Evolutionary conservation across 2,888 invertebrate genomes (phyloP), one percentile per base, ranked within the genome.

Genomic region (Leucozona laternaria): DNA sequence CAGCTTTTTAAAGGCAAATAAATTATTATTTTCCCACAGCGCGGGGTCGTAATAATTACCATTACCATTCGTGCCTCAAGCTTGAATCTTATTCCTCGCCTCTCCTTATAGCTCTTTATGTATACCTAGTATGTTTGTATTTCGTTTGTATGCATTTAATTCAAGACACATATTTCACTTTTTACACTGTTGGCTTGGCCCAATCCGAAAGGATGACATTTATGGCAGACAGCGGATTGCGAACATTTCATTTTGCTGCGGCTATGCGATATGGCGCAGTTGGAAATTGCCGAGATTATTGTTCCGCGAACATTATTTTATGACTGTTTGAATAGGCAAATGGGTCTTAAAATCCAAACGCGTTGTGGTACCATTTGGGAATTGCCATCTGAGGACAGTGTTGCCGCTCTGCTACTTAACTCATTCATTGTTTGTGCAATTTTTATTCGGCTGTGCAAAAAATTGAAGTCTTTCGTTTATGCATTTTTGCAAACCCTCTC

Each of bases 1-100:
- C 66, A 57, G 25, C 71, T 40, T 62, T 45, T 62, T 15, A 73
- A 20, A 43, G 17, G 57, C 64, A 50, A 45, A 75, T 82, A 86
- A 86, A 86, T 86, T 75, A 71, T 86, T 86, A 71, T 86, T 82
- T 86, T 86, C 86, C 86, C 86, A 86, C 86, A 86, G 86, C 86
- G 75, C 86, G 70, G 82, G 86, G 75, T 79, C 71, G 75, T 60
- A 82, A 82, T 82, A 86, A 82, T 82, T 86, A 86, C 78, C 57
- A 82, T 82, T 86, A 86, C 78, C 57, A 79, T 78, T 86, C 71
- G 43, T 73, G 81, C 73, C 58, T 48, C 28, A 15, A 75, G 78
- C 73, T 62, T 73, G 43, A 81, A 25, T 60, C 43, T 37, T 20
- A 22, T 50, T 34, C 15, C 37, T 28, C 37, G 4, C 43, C 11